Base-by-base conservation (phyloP, 2,113 vertebrate species). In the Scytalopus superciliaris region DNA sequence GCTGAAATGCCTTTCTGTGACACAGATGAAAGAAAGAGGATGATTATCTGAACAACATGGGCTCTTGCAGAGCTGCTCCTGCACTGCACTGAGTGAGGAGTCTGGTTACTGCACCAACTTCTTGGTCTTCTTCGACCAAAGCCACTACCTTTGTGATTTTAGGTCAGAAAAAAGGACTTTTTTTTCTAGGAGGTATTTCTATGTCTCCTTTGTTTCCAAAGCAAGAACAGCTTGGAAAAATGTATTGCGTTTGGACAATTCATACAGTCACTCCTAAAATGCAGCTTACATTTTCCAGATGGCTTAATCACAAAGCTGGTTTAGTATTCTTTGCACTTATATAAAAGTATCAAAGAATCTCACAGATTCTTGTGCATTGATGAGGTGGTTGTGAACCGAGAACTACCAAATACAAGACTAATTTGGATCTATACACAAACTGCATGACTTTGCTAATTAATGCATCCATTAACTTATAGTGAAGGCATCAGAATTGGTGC, bases 241-340 rank as follows among this genome's bases (percentile, higher is more conserved):
- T 31, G 31, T 28, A 30, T 70, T 91, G 82, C 44, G 37, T 72
- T 95, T 92, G 73, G 83, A 72, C 88, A 93, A 84, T 93, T 74
- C 3, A 3, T 75, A 24, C 19, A 73, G 55, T 76, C 25, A 50
- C 24, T 96, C 64, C 83, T 81, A 18, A 90, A 94, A 93, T 27
- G 28, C 86, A 86, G 92, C 60, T 95, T 86, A 90, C 79, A 4
- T 93, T 94, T 93, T 95, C 94, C 94, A 96, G 82, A 91, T 93
- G 90, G 82, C 52, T 78, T 83, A 80, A 52, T 88, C 94, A 68
- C 60, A 93, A 85, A 90, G 66, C 67, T 90, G 72, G 77, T 80
- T 76, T 79, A 85, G 70, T 92, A 84, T 94, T 81, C 64, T 87
- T 95, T 81, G 68, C 79, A 60, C 44, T 70, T 92, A 81, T 40